Conservation (phyloP, 2,113 vertebrate species). For the Alectura lathami region DNA sequence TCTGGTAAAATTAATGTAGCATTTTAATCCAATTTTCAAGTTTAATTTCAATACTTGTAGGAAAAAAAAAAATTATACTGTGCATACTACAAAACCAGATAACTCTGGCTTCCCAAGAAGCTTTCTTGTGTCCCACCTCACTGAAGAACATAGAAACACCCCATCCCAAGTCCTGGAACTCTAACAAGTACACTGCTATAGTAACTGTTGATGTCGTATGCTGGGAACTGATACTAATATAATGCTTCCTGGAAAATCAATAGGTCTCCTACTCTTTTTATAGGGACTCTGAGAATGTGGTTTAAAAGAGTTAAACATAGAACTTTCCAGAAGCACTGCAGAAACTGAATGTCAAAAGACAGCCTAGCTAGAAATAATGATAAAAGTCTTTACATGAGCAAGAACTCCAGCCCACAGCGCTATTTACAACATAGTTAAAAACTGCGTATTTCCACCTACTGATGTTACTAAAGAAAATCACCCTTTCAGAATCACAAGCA, state of each 20-base stretch:
- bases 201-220: background rate
- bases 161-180: background rate
- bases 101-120: background rate
- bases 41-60: background rate
- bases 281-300: background rate
- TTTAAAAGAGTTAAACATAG: background rate
- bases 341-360: background rate
- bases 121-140: background rate
- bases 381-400: background rate
- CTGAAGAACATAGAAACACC: background rate
- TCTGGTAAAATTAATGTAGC: background rate
- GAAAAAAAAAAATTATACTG: background rate
- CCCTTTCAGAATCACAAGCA: background rate
- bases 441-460: background rate
- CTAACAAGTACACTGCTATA: background rate
- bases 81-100: background rate
- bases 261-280: accelerated
- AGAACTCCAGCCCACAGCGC: background rate
- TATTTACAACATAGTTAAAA: background rate
- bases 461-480: background rate
- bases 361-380: background rate
- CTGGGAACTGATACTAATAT: background rate
- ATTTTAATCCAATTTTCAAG: background rate
- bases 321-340: background rate
- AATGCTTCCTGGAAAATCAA: background rate